Conservation (phyloP, 2,888 invertebrate genomes). For the Cryptocephalus moraei region DNA sequence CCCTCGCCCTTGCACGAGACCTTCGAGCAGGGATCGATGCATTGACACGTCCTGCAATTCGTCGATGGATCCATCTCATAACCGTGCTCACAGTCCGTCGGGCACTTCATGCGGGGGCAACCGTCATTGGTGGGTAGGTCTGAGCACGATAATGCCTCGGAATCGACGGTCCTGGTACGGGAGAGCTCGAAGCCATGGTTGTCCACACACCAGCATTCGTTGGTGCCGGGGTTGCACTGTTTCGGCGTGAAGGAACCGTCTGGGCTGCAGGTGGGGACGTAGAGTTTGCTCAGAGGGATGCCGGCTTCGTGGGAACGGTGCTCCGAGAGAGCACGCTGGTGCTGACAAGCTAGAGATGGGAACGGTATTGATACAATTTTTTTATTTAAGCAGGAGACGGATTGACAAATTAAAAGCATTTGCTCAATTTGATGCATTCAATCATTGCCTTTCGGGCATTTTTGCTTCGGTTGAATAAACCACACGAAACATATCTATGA, state of each 20-base stretch:
- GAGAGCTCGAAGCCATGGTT: slow-evolving; percentile 60
- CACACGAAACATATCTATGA: too few relatives aligned
- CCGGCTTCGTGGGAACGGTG: slow-evolving; percentile 62
- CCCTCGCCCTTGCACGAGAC: slow-evolving; percentile 59
- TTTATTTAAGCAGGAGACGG: too few relatives aligned
- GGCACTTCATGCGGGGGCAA: slow-evolving; percentile 40
- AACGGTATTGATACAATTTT: too few relatives aligned
- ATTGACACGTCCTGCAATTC: slow-evolving; percentile 67
- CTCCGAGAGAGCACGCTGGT: slow-evolving; percentile 42
- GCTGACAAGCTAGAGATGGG: slow-evolving; percentile 50
- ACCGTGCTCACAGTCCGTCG: slow-evolving; percentile 52
- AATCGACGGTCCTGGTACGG: slow-evolving; percentile 47
- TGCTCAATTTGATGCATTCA: too few relatives aligned
- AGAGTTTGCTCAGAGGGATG: slow-evolving; percentile 63
- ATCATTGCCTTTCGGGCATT: too few relatives aligned
- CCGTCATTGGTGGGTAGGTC: slow-evolving; percentile 32
- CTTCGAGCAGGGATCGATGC: slow-evolving; percentile 67
- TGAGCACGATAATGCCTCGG: slow-evolving; percentile 38
- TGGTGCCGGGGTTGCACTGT: slow-evolving; percentile 60
- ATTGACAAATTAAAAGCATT: too few relatives aligned
- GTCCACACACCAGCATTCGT: slow-evolving; percentile 77
- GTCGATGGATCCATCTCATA: slow-evolving; percentile 45
- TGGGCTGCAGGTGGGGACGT: slow-evolving; percentile 61
- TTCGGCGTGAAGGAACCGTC: slow-evolving; percentile 60
- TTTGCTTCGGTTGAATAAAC: too few relatives aligned